Percentiles rank a stretch among this genome's conserved stretches.
Evolutionary conservation across 2,113 vertebrate species (phyloP).

Genomic region (Triplophysa dalaica): DNA sequence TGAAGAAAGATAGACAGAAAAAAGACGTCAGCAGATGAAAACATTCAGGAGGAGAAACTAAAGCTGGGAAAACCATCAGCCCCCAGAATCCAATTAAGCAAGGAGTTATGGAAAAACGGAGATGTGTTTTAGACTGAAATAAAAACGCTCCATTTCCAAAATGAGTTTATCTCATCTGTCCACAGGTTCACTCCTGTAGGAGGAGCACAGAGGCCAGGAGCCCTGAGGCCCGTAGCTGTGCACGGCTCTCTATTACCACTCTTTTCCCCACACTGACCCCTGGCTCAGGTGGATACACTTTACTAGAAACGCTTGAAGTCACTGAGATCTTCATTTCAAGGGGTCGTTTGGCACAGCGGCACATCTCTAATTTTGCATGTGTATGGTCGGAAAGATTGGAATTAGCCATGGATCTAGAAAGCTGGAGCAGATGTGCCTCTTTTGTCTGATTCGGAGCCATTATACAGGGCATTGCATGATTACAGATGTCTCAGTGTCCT

Average conservation of each 20-base stretch:
- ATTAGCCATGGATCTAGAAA: constrained; percentile 10
- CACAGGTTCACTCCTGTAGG: constrained; percentile 48
- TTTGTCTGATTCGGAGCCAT: background rate
- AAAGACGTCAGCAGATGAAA: constrained; percentile 41
- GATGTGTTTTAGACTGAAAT: constrained; percentile 55
- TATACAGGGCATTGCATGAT: background rate
- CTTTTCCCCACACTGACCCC: constrained; percentile 26
- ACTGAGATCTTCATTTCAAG: constrained; percentile 16
- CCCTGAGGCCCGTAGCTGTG: background rate
- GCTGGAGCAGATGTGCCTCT: background rate
- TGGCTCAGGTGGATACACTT: constrained; percentile 28
- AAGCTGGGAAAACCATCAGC: constrained; percentile 67
- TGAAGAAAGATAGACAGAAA: constrained; percentile 25
- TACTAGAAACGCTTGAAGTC: constrained; percentile 4
- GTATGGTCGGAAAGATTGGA: background rate
- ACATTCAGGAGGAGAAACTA: constrained; percentile 36
- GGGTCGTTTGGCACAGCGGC: background rate
- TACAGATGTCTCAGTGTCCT: constrained; percentile 25
- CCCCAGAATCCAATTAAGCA: constrained; percentile 64
- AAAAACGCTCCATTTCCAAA: constrained; percentile 58
- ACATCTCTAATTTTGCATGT: constrained; percentile 1
- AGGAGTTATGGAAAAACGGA: constrained; percentile 63
- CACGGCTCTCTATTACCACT: constrained; percentile 51
- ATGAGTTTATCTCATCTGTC: constrained; percentile 62
- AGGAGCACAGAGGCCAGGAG: background rate